Evolutionary conservation across 1,140 invertebrate species (phyloP).

Genomic region (Sitodiplosis mosellana): DNA sequence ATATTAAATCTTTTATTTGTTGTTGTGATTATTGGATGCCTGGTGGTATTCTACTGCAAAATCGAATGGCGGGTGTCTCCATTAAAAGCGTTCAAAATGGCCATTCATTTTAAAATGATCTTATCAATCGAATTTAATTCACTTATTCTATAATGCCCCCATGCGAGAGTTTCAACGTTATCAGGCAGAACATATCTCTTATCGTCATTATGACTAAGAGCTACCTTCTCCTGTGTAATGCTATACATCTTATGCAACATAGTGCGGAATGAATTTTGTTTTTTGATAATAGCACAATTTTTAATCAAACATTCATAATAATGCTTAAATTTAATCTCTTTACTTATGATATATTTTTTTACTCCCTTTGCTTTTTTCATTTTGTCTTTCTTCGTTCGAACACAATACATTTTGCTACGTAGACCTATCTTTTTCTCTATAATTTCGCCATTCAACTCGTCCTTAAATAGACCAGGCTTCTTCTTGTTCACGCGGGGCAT

Average conservation of each 20-base stretch:
- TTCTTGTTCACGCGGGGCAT: slow-evolving; percentile 14
- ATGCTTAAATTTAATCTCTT: neutral
- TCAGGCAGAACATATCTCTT: slow-evolving; percentile 2
- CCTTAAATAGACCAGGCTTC: slow-evolving; percentile 13
- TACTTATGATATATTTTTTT: neutral
- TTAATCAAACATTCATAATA: neutral
- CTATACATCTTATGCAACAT: slow-evolving; percentile 9
- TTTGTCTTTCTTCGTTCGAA: neutral
- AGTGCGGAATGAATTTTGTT: slow-evolving; percentile 6
- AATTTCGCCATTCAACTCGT: slow-evolving; percentile 14
- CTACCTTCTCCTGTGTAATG: slow-evolving; percentile 10
- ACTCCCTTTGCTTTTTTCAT: neutral
- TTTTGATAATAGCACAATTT: neutral
- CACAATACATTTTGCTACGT: slow-evolving; percentile 25
- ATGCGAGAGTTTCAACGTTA: no score
- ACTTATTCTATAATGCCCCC: no score
- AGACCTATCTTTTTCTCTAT: slow-evolving; percentile 25
- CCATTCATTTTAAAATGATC: no score
- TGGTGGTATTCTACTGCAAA: no score
- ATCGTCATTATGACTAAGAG: slow-evolving; percentile 6
- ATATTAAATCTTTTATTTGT: no score
- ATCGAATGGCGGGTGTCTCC: no score
- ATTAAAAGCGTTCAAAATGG: no score
- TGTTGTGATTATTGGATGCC: no score
- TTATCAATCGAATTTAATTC: no score